Conservation (phyloP, 1,140 invertebrate genomes). For the Papilio xuthus region DNA sequence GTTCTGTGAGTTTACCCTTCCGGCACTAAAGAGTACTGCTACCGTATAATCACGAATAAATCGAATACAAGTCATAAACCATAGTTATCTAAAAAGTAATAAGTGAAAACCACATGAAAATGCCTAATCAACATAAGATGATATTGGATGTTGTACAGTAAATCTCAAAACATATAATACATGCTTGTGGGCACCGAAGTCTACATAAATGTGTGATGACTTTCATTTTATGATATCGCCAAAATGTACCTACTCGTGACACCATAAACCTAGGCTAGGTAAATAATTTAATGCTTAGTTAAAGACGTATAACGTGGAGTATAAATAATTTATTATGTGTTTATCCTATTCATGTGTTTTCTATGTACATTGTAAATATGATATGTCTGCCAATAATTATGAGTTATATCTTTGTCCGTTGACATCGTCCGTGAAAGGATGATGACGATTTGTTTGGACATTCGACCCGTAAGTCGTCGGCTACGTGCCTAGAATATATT, state of each 20-base stretch:
- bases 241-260: too few species aligned
- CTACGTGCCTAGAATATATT: constrained; percentile 51
- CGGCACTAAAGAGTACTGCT: too few species aligned
- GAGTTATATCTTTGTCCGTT: constrained; percentile 41
- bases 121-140: too few species aligned
- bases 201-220: too few species aligned
- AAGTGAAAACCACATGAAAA: too few species aligned
- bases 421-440: constrained; percentile 39
- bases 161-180: too few species aligned
- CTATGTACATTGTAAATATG: constrained; percentile 12
- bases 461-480: constrained; percentile 35
- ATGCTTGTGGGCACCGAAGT: too few species aligned
- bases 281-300: background rate
- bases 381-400: constrained; percentile 28
- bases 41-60: too few species aligned
- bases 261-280: background rate
- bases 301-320: background rate
- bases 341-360: background rate
- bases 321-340: background rate
- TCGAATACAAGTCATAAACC: too few species aligned
- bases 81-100: background rate
- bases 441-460: constrained; percentile 37
- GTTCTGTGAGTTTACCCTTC: background rate
- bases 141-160: too few species aligned
- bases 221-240: too few species aligned